A percentile compares a stretch with the other conserved stretches of the same genome.
phyloP scores from a whole-genome alignment of 1,140 invertebrate genomes.

The Drosophila watanabei region DNA sequence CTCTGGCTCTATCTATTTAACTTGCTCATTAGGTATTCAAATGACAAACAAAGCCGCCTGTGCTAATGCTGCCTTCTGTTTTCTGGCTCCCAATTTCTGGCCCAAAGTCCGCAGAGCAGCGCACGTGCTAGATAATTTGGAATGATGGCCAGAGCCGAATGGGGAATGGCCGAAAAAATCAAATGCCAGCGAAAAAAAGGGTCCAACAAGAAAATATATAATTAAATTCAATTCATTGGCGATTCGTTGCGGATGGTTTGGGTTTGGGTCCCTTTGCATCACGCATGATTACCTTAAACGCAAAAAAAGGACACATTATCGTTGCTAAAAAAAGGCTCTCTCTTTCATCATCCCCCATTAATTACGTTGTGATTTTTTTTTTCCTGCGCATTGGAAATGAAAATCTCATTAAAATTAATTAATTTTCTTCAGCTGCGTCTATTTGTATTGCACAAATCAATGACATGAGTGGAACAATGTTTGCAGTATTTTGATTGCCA shows the following conservation, averaged over 20 bases:
- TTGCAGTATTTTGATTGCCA: constrained; percentile 10
- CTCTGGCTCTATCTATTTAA: neutral
- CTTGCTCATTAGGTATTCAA: constrained; percentile 74
- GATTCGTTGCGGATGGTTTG: constrained; percentile 27
- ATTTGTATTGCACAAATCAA: constrained; percentile 18
- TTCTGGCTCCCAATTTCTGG: constrained; percentile 37
- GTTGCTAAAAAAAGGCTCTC: too few relatives aligned
- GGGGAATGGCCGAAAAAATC: constrained; percentile 50
- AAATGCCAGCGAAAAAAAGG: constrained; percentile 65
- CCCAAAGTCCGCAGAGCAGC: constrained; percentile 29
- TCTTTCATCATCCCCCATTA: too few relatives aligned
- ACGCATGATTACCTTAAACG: constrained; percentile 34
- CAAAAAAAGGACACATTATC: constrained; percentile 11
- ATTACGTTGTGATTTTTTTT: constrained; percentile 13
- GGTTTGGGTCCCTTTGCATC: constrained; percentile 22
- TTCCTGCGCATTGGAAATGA: neutral
- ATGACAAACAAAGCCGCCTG: constrained; percentile 66
- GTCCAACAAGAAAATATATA: constrained; percentile 60
- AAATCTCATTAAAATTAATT: constrained; percentile 41
- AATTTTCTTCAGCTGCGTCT: constrained; percentile 4
- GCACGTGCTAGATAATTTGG: constrained; percentile 71
- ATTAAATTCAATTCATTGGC: constrained; percentile 61
- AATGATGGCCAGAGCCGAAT: constrained; percentile 38
- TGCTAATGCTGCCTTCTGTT: too few relatives aligned
- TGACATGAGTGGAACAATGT: constrained; percentile 3